Evolutionary conservation across 2,113 vertebrate species (phyloP).

Genomic region (Misgurnus anguillicaudatus): DNA sequence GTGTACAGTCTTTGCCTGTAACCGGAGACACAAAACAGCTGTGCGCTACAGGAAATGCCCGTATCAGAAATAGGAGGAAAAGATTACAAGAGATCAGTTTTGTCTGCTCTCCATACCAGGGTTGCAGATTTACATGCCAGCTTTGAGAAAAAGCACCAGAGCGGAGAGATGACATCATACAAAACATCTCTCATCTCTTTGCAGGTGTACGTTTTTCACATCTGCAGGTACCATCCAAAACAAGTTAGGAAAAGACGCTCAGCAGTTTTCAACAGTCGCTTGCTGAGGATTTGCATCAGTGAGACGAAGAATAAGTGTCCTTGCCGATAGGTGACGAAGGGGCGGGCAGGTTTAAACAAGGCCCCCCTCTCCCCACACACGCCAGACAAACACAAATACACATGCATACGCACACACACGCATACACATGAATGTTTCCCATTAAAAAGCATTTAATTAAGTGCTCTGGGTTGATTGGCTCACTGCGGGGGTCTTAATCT

Average conservation of each 20-base stretch:
- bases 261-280: conserved; percentile 16
- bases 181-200: conserved; percentile 35
- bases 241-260: conserved; percentile 9
- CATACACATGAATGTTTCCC: conserved; percentile 23
- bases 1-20: conserved; percentile 56
- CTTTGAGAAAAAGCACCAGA: conserved; percentile 48
- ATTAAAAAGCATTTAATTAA: conserved; percentile 51
- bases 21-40: conserved; percentile 52
- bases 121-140: conserved; percentile 51
- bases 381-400: conserved; percentile 3
- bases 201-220: conserved; percentile 43
- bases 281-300: conserved; percentile 30
- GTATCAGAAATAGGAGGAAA: conserved; percentile 48
- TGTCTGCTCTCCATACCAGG: conserved; percentile 31
- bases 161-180: conserved; percentile 46
- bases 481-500: conserved; percentile 34
- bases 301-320: conserved; percentile 3
- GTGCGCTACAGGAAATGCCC: conserved; percentile 61
- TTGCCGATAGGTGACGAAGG: background rate
- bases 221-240: conserved; percentile 15
- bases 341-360: conserved; percentile 2
- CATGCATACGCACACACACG: conserved; percentile 33
- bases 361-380: background rate
- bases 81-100: conserved; percentile 45
- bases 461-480: conserved; percentile 47